Evolutionary conservation across 1,140 invertebrate species (phyloP).

Genomic region (Drosophila kikkawai): DNA sequence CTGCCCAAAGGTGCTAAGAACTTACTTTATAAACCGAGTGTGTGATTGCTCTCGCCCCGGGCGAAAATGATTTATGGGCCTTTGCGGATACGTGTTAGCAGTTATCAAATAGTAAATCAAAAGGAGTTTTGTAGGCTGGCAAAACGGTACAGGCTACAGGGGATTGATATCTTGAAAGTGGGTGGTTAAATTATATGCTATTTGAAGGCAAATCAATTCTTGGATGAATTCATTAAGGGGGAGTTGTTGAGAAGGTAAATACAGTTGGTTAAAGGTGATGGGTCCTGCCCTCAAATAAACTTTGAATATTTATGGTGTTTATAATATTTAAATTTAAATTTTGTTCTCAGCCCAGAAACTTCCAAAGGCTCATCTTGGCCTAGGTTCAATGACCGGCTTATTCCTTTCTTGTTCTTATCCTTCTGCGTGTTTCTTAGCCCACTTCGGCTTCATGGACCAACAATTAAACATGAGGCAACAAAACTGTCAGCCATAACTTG

Average conservation of each 20-base stretch:
- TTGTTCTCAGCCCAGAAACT: no score
- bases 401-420: background rate
- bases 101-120: constrained; percentile 38
- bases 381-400: constrained; percentile 5
- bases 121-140: constrained; percentile 8
- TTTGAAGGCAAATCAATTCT: constrained; percentile 7
- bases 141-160: background rate
- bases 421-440: background rate
- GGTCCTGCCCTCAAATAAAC: no score
- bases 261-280: background rate
- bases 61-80: constrained; percentile 40
- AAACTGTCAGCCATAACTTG: constrained; percentile 24
- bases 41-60: constrained; percentile 37
- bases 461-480: constrained; percentile 29
- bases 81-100: constrained; percentile 23
- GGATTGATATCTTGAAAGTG: constrained; percentile 13
- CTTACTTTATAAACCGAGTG: constrained; percentile 39
- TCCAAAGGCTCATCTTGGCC: background rate
- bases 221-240: constrained; percentile 3
- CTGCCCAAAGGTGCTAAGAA: constrained; percentile 46
- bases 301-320: background rate
- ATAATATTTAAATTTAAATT: background rate
- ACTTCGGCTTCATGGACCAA: constrained; percentile 19
- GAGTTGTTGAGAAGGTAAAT: background rate
- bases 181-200: constrained; percentile 18